These are phyloP conservation scores for Gymnosoma rotundatum DNA, from an alignment of 2,888 invertebrate genomes.

Conservation along the genomic window DNA sequence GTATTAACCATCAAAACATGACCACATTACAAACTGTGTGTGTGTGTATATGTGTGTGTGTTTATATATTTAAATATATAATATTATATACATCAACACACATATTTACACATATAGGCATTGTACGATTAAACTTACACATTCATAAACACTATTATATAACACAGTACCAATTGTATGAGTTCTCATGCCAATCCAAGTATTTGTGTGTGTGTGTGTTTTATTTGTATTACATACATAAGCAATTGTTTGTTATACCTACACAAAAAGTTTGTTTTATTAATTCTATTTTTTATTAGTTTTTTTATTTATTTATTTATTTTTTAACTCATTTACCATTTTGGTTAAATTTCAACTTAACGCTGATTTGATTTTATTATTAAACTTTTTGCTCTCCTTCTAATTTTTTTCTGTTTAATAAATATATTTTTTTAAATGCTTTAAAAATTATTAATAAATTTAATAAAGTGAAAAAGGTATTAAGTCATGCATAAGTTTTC, in stretches of 20 bases:
- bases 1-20: constrained; percentile 38
- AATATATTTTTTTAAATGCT: constrained; percentile 14
- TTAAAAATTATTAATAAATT: constrained; percentile 8
- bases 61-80: background rate
- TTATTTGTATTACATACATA: background rate
- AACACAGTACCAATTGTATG: background rate
- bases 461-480: constrained; percentile 33
- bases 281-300: constrained; percentile 49
- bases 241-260: background rate
- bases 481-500: constrained; percentile 66
- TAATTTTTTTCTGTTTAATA: constrained; percentile 18
- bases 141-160: background rate
- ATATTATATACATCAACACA: background rate
- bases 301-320: constrained; percentile 5
- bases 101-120: background rate
- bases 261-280: constrained; percentile 46
- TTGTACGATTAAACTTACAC: constrained; percentile 42
- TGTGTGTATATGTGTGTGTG: background rate
- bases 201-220: background rate
- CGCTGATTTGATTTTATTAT: constrained; percentile 61
- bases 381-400: constrained; percentile 26
- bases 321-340: constrained; percentile 29
- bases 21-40: constrained; percentile 9
- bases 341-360: constrained; percentile 55
- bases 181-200: background rate